Base-by-base conservation (phyloP, 2,797 vertebrate genomes). In the Rhinoraja longicauda region DNA sequence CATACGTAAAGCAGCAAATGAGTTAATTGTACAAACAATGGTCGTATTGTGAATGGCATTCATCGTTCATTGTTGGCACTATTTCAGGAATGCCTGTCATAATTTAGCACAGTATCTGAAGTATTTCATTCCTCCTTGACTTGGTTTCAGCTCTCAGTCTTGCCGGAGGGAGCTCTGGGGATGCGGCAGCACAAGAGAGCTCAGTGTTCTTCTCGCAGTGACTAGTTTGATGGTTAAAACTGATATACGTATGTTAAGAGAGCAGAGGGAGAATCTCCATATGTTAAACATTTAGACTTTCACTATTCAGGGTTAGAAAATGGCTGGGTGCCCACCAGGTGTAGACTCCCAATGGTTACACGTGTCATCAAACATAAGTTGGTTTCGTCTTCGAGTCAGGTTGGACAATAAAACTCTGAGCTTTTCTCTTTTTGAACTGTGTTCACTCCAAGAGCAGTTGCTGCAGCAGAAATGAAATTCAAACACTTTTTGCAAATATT, bases 61-160 rank as follows among this genome's bases (percentile, higher is more conserved):
- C 21, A 32, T 62, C 62, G 36, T 67, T 32, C 84, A 67, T 62
- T 67, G 84, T 4, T 88, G 59, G 84, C 84, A 88, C 7, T 21
- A 67, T 17, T 88, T 88, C 84, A 88, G 59, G 62, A 88, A 88
- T 88, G 64, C 10, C n/a, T 32, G n/a, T 36, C 84, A 88, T 62
- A 62, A 88, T 88, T 88, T 67, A 88, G 15, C 26, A 59, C 84
- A 88, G 84, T 64, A 19, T 32, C n/a, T 64, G 59, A 88, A n/a
- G 84, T 88, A 88, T 88, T 88, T 88, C 59, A 88, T 64, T 64
- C 84, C n/a, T 32, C n/a, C 32, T 88, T 88, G 84, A 64, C 84
- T 32, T 64, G 84, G 15, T 19, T 39, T 78, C 32, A 26, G 70
- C 70, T 32, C 53, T 26, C 53, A 64, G 59, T 19, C 59, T n/a